A percentile compares a stretch with the other conserved stretches of the same genome.
Conservation (phyloP, 2,113 vertebrate genomes). For the Cyanocitta stelleri region DNA sequence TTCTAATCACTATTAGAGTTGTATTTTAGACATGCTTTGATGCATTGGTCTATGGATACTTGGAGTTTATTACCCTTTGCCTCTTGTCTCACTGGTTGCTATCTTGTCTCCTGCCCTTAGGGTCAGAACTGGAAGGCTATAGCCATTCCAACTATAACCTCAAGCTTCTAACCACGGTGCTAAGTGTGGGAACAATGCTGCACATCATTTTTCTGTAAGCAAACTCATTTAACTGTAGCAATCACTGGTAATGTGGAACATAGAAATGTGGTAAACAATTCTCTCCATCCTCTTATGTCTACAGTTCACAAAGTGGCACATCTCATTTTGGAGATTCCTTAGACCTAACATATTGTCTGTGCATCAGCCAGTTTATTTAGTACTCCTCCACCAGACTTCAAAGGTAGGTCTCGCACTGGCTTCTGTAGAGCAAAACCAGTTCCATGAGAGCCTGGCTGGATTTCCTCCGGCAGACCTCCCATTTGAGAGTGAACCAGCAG, state of each 20-base stretch:
- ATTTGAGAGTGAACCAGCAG: not conserved
- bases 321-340: not conserved
- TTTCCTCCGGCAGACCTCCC: not conserved
- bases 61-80: not conserved
- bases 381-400: not conserved
- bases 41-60: not conserved
- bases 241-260: not conserved
- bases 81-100: not conserved
- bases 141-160: not conserved
- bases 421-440: not conserved
- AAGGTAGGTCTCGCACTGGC: not conserved
- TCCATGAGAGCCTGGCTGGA: not conserved
- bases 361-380: not conserved
- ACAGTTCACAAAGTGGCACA: not conserved
- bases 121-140: not conserved
- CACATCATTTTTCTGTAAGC: not conserved
- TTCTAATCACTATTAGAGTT: not conserved
- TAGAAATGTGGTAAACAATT: accelerated
- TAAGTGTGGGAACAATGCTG: not conserved
- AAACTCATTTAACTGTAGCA: not conserved
- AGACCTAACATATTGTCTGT: not conserved
- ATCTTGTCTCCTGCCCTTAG: not conserved
- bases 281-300: not conserved
- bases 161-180: not conserved
- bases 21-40: not conserved